These are phyloP conservation scores for Ailurus styani DNA, from an alignment of 2,113 vertebrate species.

Conservation along the genomic window DNA sequence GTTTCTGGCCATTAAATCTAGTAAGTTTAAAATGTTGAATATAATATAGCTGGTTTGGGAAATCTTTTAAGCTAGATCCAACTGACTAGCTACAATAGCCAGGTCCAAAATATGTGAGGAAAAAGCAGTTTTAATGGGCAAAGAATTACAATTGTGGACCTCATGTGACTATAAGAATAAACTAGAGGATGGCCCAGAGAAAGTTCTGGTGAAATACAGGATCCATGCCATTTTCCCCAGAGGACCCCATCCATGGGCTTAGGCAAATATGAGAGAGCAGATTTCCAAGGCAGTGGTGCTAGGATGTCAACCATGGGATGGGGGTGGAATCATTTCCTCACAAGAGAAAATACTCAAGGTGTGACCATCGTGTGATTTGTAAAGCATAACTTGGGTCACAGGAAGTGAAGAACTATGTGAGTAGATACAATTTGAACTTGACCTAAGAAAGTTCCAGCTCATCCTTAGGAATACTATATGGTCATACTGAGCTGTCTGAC, in stretches of 20 bases:
- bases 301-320: not conserved
- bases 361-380: rapidly evolving
- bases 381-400: rapidly evolving
- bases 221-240: not conserved
- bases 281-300: not conserved
- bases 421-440: not conserved
- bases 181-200: not conserved
- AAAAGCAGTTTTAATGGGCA: not conserved
- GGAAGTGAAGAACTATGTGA: not conserved
- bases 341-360: not conserved
- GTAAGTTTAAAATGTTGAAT: slow-evolving; percentile 10
- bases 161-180: not conserved
- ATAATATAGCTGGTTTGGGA: not conserved
- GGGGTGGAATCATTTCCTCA: not conserved
- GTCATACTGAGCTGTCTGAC: not conserved
- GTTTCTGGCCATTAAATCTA: slow-evolving; percentile 45
- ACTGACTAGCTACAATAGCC: not conserved
- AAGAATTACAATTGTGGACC: not conserved
- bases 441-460: not conserved
- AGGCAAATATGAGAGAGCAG: rapidly evolving
- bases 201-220: not conserved
- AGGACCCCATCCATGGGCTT: not conserved
- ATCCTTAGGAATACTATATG: not conserved
- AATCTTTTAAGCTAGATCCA: slow-evolving; percentile 29
- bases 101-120: not conserved